Evolutionary conservation across 2,888 invertebrate genomes (phyloP).

Genomic region (Nasonovia ribisnigri): DNA sequence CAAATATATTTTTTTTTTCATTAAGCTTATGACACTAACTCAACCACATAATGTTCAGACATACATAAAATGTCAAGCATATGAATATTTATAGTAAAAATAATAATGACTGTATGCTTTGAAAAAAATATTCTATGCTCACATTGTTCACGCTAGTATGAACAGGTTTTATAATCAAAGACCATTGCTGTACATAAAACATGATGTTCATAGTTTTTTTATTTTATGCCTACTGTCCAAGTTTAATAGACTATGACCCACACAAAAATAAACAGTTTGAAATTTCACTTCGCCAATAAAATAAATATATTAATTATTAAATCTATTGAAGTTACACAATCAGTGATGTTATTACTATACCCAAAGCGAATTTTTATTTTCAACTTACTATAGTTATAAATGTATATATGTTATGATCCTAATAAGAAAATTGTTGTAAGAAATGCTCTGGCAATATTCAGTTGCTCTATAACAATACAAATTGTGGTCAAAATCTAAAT

Average conservation of each 20-base stretch:
- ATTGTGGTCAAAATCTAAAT: no score
- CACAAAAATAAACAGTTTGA: not conserved
- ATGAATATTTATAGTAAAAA: not conserved
- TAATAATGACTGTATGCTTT: not conserved
- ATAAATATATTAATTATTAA: not conserved
- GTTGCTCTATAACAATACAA: no score
- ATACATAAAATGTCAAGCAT: not conserved
- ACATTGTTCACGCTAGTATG: not conserved
- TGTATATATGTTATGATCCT: no score
- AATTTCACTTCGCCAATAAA: not conserved
- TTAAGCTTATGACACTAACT: not conserved
- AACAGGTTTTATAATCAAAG: not conserved
- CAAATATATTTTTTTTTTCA: not conserved
- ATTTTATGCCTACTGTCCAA: not conserved
- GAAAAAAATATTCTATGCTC: not conserved
- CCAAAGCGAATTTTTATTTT: not conserved
- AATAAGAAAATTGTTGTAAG: no score
- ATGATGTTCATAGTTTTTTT: not conserved
- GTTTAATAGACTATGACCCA: not conserved
- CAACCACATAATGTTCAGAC: not conserved
- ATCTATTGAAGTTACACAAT: not conserved
- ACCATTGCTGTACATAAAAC: not conserved
- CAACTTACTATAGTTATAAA: no score
- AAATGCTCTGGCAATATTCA: no score
- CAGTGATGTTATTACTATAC: not conserved